A percentile compares a stretch with the other conserved stretches of the same genome.
These are phyloP conservation scores for Trichechus manatus DNA, from an alignment of 2,113 vertebrate genomes.

Conservation along the genomic window DNA sequence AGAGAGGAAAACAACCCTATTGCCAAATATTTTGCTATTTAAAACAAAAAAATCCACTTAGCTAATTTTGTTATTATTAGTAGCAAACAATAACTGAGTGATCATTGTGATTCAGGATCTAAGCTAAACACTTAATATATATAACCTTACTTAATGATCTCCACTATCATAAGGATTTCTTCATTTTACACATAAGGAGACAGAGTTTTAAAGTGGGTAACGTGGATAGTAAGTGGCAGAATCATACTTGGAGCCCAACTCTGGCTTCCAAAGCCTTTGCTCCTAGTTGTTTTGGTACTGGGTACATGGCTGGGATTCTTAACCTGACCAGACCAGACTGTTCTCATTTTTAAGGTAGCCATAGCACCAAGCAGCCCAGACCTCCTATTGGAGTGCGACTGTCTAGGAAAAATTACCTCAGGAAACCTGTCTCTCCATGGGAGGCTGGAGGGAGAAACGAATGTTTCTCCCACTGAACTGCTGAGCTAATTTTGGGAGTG, in stretches of 20 bases:
- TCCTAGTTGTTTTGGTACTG: not conserved
- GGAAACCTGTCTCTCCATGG: conserved; percentile 14
- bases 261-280: not conserved
- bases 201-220: not conserved
- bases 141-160: not conserved
- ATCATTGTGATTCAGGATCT: not conserved
- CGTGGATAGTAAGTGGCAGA: not conserved
- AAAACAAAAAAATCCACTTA: not conserved
- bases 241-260: not conserved
- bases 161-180: not conserved
- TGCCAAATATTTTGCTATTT: not conserved
- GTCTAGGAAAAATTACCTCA: not conserved
- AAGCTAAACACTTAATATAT: not conserved
- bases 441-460: not conserved
- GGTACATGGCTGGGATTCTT: not conserved
- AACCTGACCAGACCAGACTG: not conserved
- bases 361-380: not conserved
- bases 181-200: not conserved
- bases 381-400: not conserved
- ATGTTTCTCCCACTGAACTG: not conserved
- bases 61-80: not conserved
- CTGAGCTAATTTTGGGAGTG: not conserved
- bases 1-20: not conserved
- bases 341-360: not conserved
- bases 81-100: not conserved